These are phyloP conservation scores for Drosophila bunnanda DNA, from an alignment of 2,888 invertebrate species.

Conservation along the genomic window DNA sequence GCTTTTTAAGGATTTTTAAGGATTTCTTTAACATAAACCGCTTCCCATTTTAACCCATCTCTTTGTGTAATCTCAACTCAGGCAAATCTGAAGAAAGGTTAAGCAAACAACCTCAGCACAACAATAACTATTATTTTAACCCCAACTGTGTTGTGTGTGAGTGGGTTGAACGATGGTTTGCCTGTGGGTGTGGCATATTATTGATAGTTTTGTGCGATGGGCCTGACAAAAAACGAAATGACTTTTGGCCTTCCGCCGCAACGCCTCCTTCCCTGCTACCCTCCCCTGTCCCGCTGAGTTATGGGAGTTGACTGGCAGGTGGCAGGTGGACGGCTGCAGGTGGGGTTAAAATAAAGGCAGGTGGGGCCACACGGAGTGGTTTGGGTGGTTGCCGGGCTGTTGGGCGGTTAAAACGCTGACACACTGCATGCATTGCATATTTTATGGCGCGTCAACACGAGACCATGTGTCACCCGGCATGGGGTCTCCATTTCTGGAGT, in stretches of 20 bases:
- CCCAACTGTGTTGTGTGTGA: constrained; percentile 9
- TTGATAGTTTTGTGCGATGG: constrained; percentile 73
- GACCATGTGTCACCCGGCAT: constrained; percentile 74
- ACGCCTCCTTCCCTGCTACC: neutral
- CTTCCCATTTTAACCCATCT: neutral
- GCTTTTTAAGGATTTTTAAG: too few relatives aligned
- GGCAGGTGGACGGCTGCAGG: neutral
- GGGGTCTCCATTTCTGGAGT: constrained; percentile 28
- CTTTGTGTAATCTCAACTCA: neutral
- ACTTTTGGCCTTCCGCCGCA: constrained; percentile 52
- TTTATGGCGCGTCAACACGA: constrained; percentile 79
- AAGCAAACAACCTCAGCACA: neutral
- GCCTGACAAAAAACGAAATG: constrained; percentile 63
- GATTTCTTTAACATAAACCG: too few relatives aligned
- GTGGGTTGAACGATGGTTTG: neutral
- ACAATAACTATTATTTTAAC: constrained; percentile 10
- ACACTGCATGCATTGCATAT: constrained; percentile 80
- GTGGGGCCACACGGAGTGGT: constrained; percentile 32
- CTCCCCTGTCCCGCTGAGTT: constrained; percentile 24
- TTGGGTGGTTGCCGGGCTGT: constrained; percentile 5
- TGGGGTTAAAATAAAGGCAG: constrained; percentile 29
- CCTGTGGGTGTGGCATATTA: constrained; percentile 65
- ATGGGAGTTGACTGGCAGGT: constrained; percentile 41
- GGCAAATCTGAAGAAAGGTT: neutral
- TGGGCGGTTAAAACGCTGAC: constrained; percentile 58